phyloP scores from a whole-genome alignment of 2,888 invertebrate species.

The Erebia epiphron region DNA sequence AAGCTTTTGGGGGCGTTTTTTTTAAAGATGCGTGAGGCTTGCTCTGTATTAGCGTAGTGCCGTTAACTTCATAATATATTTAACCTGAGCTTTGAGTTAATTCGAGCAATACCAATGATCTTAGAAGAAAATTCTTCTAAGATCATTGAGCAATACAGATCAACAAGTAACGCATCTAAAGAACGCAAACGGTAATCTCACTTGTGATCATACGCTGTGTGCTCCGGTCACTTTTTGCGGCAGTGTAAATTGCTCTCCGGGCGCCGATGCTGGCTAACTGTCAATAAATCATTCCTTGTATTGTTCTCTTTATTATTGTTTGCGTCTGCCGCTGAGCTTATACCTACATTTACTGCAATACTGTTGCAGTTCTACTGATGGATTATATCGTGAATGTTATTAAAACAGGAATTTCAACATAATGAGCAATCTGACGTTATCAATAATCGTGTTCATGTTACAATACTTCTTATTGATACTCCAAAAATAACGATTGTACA shows the following conservation, averaged over 20 bases:
- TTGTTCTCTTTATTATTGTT: conserved; percentile 44
- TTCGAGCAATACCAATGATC: too few relatives aligned
- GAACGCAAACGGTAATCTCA: conserved; percentile 24
- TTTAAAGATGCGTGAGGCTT: too few relatives aligned
- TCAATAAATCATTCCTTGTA: conserved; percentile 61
- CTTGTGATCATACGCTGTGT: conserved; percentile 36
- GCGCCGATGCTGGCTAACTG: conserved; percentile 59
- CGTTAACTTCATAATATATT: too few relatives aligned
- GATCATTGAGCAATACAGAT: conserved; percentile 6
- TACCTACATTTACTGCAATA: conserved; percentile 22
- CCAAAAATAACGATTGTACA: background rate
- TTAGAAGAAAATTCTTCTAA: too few relatives aligned
- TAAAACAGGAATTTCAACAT: conserved; percentile 17
- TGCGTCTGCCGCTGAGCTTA: conserved; percentile 28
- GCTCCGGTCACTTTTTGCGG: conserved; percentile 57
- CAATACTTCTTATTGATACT: background rate
- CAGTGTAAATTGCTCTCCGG: conserved; percentile 60
- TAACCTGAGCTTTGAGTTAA: too few relatives aligned
- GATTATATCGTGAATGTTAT: conserved; percentile 21
- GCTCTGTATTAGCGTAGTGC: too few relatives aligned
- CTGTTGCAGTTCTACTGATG: conserved; percentile 15
- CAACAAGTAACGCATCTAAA: conserved; percentile 6
- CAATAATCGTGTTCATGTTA: background rate
- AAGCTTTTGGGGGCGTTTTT: too few relatives aligned
- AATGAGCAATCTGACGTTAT: background rate